phyloP scores from a whole-genome alignment of 2,113 vertebrate genomes.

The Petaurus breviceps region DNA sequence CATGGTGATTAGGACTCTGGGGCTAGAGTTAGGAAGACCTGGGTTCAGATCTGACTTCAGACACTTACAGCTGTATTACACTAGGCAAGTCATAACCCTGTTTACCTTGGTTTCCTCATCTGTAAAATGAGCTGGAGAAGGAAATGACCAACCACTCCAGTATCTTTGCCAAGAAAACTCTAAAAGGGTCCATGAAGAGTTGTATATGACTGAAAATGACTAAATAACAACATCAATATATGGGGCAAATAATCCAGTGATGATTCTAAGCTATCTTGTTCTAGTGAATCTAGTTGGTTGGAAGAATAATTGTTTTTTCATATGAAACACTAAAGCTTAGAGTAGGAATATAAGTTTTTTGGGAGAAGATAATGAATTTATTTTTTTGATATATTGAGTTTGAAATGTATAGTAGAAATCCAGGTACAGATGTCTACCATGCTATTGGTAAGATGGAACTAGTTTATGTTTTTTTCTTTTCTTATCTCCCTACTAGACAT shows the following conservation, averaged over 20 bases:
- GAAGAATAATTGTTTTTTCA: neutral
- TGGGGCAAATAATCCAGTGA: neutral
- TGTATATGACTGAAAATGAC: neutral
- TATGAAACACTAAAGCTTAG: neutral
- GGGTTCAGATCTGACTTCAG: neutral
- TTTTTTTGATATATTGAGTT: neutral
- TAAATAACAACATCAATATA: neutral
- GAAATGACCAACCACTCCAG: neutral
- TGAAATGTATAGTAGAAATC: neutral
- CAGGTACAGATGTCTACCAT: neutral
- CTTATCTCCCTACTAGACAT: neutral
- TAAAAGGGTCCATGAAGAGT: neutral
- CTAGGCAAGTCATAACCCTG: no score
- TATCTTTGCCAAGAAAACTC: neutral
- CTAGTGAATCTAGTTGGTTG: neutral
- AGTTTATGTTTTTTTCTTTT: neutral
- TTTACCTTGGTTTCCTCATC: neutral
- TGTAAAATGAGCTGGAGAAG: neutral
- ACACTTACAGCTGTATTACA: neutral
- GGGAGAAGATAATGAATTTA: neutral
- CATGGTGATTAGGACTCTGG: neutral
- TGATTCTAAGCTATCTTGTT: neutral
- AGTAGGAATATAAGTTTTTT: neutral
- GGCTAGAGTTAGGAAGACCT: no score
- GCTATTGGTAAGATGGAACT: neutral